These are phyloP conservation scores for Stichopus chloronotus DNA, from an alignment of 35 echinoderm and acorn worm species.

Conservation along the genomic window DNA sequence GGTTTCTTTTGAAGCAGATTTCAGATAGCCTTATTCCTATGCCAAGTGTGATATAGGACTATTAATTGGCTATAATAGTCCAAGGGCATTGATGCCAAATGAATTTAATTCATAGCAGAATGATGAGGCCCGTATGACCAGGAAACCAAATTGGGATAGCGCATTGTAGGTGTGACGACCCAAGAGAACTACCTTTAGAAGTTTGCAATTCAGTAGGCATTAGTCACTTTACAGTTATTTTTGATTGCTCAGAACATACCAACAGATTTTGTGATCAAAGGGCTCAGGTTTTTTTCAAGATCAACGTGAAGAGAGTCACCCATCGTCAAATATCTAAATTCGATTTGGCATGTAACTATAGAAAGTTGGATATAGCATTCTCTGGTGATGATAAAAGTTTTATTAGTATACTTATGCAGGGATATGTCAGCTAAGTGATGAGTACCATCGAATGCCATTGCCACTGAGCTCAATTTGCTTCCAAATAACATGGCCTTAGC, in stretches of 20 bases:
- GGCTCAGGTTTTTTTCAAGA: constrained; percentile 20
- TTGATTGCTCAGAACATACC: not conserved
- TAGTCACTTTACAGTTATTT: not conserved
- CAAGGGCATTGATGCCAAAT: not conserved
- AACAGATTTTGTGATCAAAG: not conserved
- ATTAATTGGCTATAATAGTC: not conserved
- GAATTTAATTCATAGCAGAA: too few species aligned
- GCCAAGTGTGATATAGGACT: not conserved
- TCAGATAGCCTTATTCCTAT: not conserved
- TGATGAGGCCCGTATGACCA: not conserved
- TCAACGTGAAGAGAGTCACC: constrained; percentile 5
- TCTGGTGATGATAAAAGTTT: not conserved
- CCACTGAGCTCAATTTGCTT: constrained; percentile 4
- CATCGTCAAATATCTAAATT: not conserved
- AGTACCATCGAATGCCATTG: constrained; percentile 16
- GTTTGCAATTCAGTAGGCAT: not conserved
- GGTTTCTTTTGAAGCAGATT: constrained; percentile 11
- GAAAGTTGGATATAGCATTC: constrained; percentile 14
- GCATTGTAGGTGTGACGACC: not conserved
- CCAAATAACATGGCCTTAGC: constrained; percentile 28
- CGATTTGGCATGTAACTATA: not conserved
- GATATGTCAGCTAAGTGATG: constrained; percentile 10
- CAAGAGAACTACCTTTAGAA: not conserved
- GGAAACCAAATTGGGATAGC: not conserved
- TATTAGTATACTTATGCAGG: not conserved